Evolutionary conservation across 2,888 invertebrate genomes (phyloP).

Genomic region (Agapostemon virescens): DNA sequence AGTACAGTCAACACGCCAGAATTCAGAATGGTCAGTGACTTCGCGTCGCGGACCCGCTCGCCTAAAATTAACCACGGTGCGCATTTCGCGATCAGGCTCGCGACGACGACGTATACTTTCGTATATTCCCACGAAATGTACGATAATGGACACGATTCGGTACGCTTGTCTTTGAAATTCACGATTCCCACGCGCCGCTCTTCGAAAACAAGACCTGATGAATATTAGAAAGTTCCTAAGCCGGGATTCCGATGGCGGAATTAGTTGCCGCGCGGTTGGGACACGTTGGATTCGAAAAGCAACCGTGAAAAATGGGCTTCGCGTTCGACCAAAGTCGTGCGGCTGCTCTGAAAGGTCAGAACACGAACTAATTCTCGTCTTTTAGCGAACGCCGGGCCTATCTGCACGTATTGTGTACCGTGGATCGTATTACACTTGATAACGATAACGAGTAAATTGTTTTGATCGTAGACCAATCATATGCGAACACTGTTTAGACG

Average conservation of each 20-base stretch:
- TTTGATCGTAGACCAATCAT: background rate
- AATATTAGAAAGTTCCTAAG: slow-evolving; percentile 38
- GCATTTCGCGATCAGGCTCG: background rate
- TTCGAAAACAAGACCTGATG: background rate
- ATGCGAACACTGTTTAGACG: no score
- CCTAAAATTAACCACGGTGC: slow-evolving; percentile 47
- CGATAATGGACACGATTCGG: background rate
- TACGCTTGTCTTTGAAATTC: background rate
- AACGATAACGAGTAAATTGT: background rate
- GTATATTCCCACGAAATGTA: background rate
- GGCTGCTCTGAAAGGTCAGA: background rate
- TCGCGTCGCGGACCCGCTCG: background rate
- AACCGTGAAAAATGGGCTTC: background rate
- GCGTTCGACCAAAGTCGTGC: background rate
- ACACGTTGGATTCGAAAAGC: background rate
- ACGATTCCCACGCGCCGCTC: background rate
- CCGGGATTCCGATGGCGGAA: slow-evolving; percentile 20
- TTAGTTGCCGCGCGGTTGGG: slow-evolving; percentile 24
- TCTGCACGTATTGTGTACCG: background rate
- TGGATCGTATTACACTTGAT: no score
- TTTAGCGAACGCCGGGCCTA: background rate
- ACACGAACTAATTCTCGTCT: background rate
- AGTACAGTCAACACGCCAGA: slow-evolving; percentile 13
- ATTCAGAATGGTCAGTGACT: slow-evolving; percentile 52
- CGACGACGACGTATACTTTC: no score